Base-by-base conservation (phyloP, 1,140 invertebrate species). In the Bombus sibiricus region DNA sequence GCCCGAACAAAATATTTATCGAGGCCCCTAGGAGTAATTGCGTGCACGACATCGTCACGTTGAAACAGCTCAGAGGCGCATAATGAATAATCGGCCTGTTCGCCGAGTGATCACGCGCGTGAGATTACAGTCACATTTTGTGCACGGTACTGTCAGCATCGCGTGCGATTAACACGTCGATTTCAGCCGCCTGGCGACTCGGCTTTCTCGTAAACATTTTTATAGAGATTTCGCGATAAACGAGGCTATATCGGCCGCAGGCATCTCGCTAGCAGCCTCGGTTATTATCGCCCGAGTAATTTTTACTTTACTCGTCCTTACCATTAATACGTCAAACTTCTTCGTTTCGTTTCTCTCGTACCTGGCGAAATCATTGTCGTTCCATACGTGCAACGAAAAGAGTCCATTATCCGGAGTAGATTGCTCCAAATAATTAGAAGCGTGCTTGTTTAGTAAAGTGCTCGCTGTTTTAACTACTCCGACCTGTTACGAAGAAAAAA, bases 1-100 rank as follows among this genome's bases (percentile, higher is more conserved):
- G 53, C 72, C 18, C 37, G 83, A 77, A 83, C 79, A 71, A 90
- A 91, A 87, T 91, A 91, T 89, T 90, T 90, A 90, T 91, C 89
- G 80, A 79, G 83, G 53, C 41, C 34, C 79, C 43, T 22, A n/a
- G 66, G 74, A 86, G 88, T 90, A 90, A 91, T 90, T 90, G 87
- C 87, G 87, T 89, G 89, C 82, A 79, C 68, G 64, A 74, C 90
- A 81, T 86, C 76, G 83, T 86, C 83, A 73, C 82, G 74, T 75
- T 73, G 85, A 76, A 86, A 86, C 81, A 73, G 39, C 53, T 76
- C 66, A 15, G 53, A 22, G 69, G 47, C 66, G 37, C 64, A 71
- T 88, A 86, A 88, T 89, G 87, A 89, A 89, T 89, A 88, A 89
- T 89, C 83, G 87, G 47, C 69, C 88, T 68, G 87, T 86, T 86